Percentiles rank a stretch among this genome's conserved stretches.
Evolutionary conservation across 2,888 invertebrate genomes (phyloP).

Genomic region (Polietes domitor): DNA sequence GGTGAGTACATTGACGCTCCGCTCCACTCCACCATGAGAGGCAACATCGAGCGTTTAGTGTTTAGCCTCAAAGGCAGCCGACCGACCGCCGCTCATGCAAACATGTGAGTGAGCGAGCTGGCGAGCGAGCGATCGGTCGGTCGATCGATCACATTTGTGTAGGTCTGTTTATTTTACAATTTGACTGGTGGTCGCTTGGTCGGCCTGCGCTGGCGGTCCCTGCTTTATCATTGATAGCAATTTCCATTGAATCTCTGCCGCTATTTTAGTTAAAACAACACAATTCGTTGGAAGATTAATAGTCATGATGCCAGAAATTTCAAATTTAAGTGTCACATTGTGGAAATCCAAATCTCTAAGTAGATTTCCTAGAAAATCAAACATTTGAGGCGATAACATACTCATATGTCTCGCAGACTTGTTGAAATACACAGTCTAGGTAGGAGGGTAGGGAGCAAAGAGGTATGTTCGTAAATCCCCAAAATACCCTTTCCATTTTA

Average conservation of each 20-base stretch:
- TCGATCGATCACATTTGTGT: constrained; percentile 1
- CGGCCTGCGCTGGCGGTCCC: background rate
- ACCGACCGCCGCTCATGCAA: background rate
- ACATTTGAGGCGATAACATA: no score
- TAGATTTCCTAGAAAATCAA: background rate
- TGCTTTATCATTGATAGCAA: constrained; percentile 1
- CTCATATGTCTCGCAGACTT: no score
- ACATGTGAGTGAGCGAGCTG: background rate
- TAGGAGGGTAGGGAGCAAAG: no score
- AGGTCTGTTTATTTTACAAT: constrained; percentile 26
- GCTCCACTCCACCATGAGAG: constrained; percentile 14
- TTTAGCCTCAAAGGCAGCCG: constrained; percentile 22
- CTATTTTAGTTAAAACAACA: constrained; percentile 10
- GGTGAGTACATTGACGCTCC: constrained; percentile 44
- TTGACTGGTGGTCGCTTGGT: background rate
- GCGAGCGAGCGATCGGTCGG: background rate
- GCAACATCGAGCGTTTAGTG: background rate
- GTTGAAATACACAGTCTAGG: no score
- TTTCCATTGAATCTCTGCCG: constrained; percentile 10
- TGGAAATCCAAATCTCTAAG: background rate
- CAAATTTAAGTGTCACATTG: background rate
- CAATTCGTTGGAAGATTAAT: constrained; percentile 14
- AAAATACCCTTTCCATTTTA: no score
- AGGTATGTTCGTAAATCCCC: no score
- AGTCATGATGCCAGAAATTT: constrained; percentile 10